phyloP scores from a whole-genome alignment of 2,797 vertebrate species.

The Microchirus variegatus region DNA sequence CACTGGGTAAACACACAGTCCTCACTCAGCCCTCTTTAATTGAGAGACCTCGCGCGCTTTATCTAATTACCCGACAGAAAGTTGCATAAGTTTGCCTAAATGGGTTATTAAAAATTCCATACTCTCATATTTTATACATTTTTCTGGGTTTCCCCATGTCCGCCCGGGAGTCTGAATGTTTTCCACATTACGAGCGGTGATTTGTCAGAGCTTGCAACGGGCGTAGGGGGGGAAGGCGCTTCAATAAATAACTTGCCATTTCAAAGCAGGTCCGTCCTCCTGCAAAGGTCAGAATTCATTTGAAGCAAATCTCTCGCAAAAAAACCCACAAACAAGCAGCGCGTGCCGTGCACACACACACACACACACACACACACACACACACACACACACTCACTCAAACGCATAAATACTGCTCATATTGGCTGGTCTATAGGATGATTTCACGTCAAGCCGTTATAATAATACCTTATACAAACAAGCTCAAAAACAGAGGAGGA shows the following conservation, averaged over 20 bases:
- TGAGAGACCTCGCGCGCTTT: neutral
- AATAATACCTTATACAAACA: constrained; percentile 46
- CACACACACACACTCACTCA: constrained; percentile 1
- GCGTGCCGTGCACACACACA: constrained; percentile 3
- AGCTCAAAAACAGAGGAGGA: constrained; percentile 26
- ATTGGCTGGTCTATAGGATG: constrained; percentile 41
- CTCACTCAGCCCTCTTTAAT: constrained; percentile 7
- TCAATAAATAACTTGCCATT: constrained; percentile 80
- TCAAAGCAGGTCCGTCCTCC: constrained; percentile 65
- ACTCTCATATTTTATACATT: constrained; percentile 8
- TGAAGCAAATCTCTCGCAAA: constrained; percentile 71
- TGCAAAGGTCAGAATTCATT: constrained; percentile 79
- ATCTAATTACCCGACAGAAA: constrained; percentile 23
- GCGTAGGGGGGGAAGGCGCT: constrained; percentile 53
- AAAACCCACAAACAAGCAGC: constrained; percentile 65
- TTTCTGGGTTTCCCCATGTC: neutral
- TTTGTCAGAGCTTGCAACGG: constrained; percentile 53
- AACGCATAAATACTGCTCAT: constrained; percentile 34
- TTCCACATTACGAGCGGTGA: constrained; percentile 67
- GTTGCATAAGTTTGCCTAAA: constrained; percentile 15
- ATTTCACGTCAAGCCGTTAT: constrained; percentile 48
- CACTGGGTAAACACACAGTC: constrained; percentile 3
- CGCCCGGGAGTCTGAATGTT: constrained; percentile 57
- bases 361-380: constrained; percentile 1
- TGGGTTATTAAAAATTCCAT: constrained; percentile 25